Base-by-base conservation (phyloP, 2,113 vertebrate genomes). In the Muntiacus muntjak region DNA sequence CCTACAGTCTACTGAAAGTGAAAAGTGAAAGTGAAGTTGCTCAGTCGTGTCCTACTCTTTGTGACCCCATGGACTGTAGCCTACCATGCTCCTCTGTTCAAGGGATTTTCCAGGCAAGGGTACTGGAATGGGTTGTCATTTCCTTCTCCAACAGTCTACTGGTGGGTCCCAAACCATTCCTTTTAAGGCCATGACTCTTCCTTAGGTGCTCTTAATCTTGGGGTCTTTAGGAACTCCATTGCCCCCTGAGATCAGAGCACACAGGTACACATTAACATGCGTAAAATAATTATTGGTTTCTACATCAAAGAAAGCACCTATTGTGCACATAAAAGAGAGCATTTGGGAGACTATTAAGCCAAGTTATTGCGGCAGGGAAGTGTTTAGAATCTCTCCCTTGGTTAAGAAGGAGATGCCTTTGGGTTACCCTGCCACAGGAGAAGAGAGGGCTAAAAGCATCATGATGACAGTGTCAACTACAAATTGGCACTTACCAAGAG, bases 321-420 rank as follows among this genome's bases (percentile, higher is more conserved):
- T n/a, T 16, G 8, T 26, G n/a, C 7, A 4, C 50, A 67, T 52
- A 14, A 88, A 88, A 47, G 10, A 33, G 43, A 82, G 21, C 60
- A 43, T 58, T 13, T 67, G 85, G 21, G 67, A 79, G 47, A 60
- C 21, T 30, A 11, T 30, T 82, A n/a, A 81, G 9, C 16, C 14
- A 16, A 19, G 33, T 79, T 36, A 87, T 47, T 60, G 60, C 14
- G n/a, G 23, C 10, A 76, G 45, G 21, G 33, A n/a, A 33, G 17
- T 47, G 64, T 50, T 28, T 23, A 25, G n/a, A 54, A 54, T 78
- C 12, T 91, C 87, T 74, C 21, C 21, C 10, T 83, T 45, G 45
- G 36, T 26, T 2, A 4, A 17, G 45, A 54, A 7, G 3, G 12
- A 52, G 25, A 58, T 1, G 4, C 43, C 19, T 3, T 25, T 5